Base-by-base conservation (phyloP, 2,888 invertebrate species). In the Cryptocephalus moraei region DNA sequence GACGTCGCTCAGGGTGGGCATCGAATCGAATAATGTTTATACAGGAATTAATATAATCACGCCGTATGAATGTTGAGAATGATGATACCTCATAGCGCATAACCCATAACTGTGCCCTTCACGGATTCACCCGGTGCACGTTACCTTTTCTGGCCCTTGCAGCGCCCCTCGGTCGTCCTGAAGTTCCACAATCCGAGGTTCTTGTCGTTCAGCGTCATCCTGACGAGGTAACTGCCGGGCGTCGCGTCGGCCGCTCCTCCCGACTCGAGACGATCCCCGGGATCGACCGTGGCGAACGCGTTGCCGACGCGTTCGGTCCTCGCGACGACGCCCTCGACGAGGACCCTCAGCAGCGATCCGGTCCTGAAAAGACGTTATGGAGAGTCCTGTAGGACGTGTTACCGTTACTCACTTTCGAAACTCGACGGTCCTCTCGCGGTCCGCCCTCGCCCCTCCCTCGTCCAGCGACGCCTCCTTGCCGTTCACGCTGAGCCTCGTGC, bases 111-210 rank as follows among this genome's bases (percentile, higher is more conserved):
- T n/a, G n/a, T n/a, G n/a, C n/a, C n/a, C n/a, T n/a, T n/a, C n/a
- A n/a, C n/a, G n/a, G n/a, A n/a, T n/a, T n/a, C n/a, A n/a, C 22
- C 22, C 22, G 22, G 22, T n/a, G n/a, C n/a, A n/a, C 22, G 6
- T 56, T 60, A 65, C 67, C 63, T 63, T 44, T 57, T 55, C 48
- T 64, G 66, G 41, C 65, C 68, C 2, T 49, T 53, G 47, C 70
- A 70, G 2, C 74, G 73, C 4, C 76, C 77, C 1, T 80, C 77
- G 44, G 82, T 84, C 1, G 76, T 73, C 1, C 77, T 69, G 65
- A 93, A 95, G 71, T 93, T 89, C 91, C 91, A 95, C 9, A 95
- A 74, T 0, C 94, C 94, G 38, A 95, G 71, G 0, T 81, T 81
- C 45, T 79, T 76, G 31, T 84, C 86, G 64, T 94, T 90, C 9